A percentile compares a stretch with the other conserved stretches of the same genome.
Evolutionary conservation across 2,888 invertebrate species (phyloP).

Genomic region (Lithophane ornitopus): DNA sequence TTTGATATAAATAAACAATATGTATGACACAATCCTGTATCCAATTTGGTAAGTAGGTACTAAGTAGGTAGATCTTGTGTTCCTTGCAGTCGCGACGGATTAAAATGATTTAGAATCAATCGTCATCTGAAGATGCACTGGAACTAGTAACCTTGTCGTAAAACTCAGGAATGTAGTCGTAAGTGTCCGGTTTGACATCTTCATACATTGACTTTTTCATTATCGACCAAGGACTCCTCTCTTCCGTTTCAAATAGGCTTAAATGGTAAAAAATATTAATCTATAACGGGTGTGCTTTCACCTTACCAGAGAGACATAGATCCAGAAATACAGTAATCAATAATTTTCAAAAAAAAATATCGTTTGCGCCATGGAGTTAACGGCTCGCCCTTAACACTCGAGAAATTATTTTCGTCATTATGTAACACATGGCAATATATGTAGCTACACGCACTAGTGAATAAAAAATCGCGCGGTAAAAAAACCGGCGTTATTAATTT

Average conservation of each 20-base stretch:
- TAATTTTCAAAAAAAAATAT: too few species aligned
- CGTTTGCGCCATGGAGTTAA: too few species aligned
- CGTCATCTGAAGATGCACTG: neutral
- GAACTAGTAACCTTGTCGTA: constrained; percentile 72
- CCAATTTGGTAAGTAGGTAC: neutral
- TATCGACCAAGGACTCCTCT: constrained; percentile 68
- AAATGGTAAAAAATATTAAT: constrained; percentile 26
- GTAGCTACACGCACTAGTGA: too few species aligned
- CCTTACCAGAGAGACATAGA: neutral
- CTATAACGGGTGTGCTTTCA: neutral
- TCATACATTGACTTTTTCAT: constrained; percentile 72
- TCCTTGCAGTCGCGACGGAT: neutral
- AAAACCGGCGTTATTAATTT: too few species aligned
- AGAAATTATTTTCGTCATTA: too few species aligned
- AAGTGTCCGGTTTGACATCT: constrained; percentile 52
- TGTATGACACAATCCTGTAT: neutral
- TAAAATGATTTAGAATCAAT: neutral
- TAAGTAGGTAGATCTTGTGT: neutral
- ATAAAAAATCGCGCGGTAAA: too few species aligned
- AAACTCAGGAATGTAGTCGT: constrained; percentile 77
- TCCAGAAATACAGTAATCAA: too few species aligned
- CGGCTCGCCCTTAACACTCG: too few species aligned
- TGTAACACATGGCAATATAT: too few species aligned
- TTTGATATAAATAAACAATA: neutral
- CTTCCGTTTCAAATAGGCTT: constrained; percentile 77